phyloP scores from a whole-genome alignment of 2,797 vertebrate genomes.

The Todus mexicanus region DNA sequence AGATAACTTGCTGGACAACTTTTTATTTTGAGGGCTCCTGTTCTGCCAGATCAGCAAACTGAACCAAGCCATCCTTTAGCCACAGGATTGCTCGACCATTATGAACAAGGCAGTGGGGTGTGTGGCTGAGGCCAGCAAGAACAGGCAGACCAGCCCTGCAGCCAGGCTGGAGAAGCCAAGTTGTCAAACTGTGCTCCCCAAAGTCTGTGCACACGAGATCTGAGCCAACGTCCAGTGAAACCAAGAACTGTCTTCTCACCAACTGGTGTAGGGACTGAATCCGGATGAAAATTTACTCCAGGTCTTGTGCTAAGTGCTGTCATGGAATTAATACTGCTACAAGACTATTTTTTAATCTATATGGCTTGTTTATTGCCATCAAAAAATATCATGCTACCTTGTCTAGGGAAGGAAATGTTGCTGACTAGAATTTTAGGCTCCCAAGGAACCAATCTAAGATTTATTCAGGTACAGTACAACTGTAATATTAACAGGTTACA shows the following conservation, averaged over 20 bases:
- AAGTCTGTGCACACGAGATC: neutral
- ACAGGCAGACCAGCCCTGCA: neutral
- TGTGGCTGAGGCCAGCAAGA: neutral
- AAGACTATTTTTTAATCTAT: neutral
- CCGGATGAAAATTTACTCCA: neutral
- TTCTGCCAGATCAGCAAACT: neutral
- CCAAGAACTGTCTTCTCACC: neutral
- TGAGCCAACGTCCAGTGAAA: neutral
- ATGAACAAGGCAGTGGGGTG: neutral
- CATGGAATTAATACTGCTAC: neutral
- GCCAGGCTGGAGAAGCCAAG: fast-evolving
- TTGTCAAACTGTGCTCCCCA: fast-evolving
- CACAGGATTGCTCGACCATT: neutral
- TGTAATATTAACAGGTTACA: neutral
- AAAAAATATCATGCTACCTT: neutral
- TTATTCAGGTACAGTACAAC: neutral
- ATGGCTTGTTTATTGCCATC: neutral
- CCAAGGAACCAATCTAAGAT: neutral
- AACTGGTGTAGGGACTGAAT: neutral
- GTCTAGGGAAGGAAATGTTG: neutral
- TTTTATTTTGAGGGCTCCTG: neutral
- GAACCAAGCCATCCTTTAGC: neutral
- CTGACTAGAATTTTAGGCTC: neutral
- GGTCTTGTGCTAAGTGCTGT: neutral
- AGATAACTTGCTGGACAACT: neutral